Evolutionary conservation across 2,113 vertebrate species (phyloP).

Genomic region (Kryptolebias marmoratus): DNA sequence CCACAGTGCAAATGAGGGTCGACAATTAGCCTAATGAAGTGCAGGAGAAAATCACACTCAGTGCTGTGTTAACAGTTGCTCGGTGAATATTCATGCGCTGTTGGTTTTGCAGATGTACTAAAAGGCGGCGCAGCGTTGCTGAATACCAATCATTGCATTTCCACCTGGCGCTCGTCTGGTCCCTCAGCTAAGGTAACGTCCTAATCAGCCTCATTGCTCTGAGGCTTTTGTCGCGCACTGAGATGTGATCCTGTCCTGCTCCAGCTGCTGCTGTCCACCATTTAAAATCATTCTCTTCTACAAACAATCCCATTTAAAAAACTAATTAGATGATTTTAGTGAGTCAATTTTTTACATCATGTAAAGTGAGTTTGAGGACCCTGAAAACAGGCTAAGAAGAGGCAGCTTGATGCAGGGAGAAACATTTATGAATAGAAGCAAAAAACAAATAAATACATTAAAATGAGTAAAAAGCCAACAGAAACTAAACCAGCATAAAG

Average conservation of each 20-base stretch:
- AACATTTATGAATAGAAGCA: background rate
- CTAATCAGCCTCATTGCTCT: constrained; percentile 62
- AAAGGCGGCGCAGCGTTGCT: constrained; percentile 53
- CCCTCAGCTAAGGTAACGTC: constrained; percentile 43
- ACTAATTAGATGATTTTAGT: too few species aligned
- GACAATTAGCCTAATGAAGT: constrained; percentile 82
- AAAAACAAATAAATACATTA: background rate
- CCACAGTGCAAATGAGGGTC: constrained; percentile 54
- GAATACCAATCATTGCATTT: constrained; percentile 82
- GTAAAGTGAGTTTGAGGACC: background rate
- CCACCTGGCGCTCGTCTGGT: constrained; percentile 55
- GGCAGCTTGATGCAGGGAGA: too few species aligned
- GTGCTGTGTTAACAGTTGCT: constrained; percentile 74
- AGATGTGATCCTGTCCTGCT: constrained; percentile 43
- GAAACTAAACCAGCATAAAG: background rate
- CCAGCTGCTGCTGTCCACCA: constrained; percentile 10
- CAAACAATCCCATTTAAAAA: background rate
- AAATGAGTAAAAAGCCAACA: background rate
- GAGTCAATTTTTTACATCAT: background rate
- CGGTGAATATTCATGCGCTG: constrained; percentile 80
- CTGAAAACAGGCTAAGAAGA: too few species aligned
- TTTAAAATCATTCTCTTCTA: constrained; percentile 5
- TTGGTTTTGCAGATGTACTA: constrained; percentile 71
- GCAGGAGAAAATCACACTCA: constrained; percentile 76
- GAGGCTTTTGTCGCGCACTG: constrained; percentile 50